A percentile compares a stretch with the other conserved stretches of the same genome.
Evolutionary conservation across 2,888 invertebrate genomes (phyloP).

Genomic region (Hyalella azteca): DNA sequence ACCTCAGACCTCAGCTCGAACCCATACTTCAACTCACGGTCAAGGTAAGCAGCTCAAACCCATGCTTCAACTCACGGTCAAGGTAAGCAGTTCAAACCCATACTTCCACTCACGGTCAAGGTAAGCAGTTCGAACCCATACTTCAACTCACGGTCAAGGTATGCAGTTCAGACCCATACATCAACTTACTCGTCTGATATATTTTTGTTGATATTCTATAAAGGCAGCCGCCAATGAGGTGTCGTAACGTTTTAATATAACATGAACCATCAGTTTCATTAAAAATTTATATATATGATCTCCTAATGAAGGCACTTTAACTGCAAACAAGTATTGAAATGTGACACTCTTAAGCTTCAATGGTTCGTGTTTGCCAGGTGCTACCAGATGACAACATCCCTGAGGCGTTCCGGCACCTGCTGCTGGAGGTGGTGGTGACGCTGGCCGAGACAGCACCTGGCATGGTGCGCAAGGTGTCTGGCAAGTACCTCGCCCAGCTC

Average conservation of each 20-base stretch:
- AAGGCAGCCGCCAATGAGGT: too few species aligned
- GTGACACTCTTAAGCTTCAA: too few species aligned
- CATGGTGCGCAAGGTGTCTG: conserved; percentile 91
- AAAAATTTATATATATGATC: too few species aligned
- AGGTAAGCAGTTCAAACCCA: conserved; percentile 68
- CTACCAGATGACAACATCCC: conserved; percentile 60
- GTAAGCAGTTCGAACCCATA: conserved; percentile 80
- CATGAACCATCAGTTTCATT: too few species aligned
- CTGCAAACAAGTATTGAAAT: too few species aligned
- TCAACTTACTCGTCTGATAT: too few species aligned
- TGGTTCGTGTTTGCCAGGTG: conserved; percentile 42
- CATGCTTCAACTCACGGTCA: conserved; percentile 87
- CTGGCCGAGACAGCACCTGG: conserved; percentile 93
- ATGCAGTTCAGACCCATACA: conserved; percentile 75
- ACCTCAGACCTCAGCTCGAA: conserved; percentile 83
- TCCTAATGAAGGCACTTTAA: too few species aligned
- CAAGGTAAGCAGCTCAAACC: conserved; percentile 69
- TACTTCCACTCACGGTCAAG: conserved; percentile 89
- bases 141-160: conserved; percentile 88
- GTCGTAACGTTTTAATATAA: too few species aligned
- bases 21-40: conserved; percentile 86
- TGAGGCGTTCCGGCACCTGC: conserved; percentile 81
- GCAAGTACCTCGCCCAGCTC: conserved; percentile 75
- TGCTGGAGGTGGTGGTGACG: conserved; percentile 83
- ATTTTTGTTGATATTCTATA: too few species aligned